Evolutionary conservation across 2,888 invertebrate species (phyloP).

Genomic region (Agrotis segetum): DNA sequence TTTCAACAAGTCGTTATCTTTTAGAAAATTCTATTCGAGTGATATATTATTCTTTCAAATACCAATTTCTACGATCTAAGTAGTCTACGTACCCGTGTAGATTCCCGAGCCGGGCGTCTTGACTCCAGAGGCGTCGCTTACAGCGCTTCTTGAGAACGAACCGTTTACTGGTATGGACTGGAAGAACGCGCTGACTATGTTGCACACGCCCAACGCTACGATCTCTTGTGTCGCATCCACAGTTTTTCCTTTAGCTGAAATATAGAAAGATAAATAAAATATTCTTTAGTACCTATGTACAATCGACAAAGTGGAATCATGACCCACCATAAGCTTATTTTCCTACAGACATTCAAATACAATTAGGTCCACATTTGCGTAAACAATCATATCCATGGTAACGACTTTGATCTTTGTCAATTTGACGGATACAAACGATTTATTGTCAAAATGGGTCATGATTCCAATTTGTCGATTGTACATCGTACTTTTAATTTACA

Average conservation of each 20-base stretch:
- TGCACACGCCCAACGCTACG: constrained; percentile 94
- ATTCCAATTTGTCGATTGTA: no score
- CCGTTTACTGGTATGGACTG: constrained; percentile 95
- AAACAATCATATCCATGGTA: no score
- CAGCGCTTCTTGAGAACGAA: constrained; percentile 94
- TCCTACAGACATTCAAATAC: no score
- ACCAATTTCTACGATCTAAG: constrained; percentile 36
- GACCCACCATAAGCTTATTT: no score
- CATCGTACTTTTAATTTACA: no score
- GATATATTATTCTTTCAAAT: constrained; percentile 31
- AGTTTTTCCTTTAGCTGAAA: constrained; percentile 92
- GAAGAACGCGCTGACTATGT: constrained; percentile 94
- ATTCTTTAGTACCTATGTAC: no score
- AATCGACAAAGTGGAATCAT: no score
- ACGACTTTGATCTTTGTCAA: no score
- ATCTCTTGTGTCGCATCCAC: constrained; percentile 96
- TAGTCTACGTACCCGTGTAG: constrained; percentile 91
- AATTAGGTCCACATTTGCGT: no score
- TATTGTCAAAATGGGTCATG: no score
- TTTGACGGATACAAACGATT: no score
- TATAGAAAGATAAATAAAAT: neutral
- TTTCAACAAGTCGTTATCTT: constrained; percentile 24
- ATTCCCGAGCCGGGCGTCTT: constrained; percentile 94
- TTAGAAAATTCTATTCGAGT: constrained; percentile 27
- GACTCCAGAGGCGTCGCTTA: constrained; percentile 95